These are phyloP conservation scores for Petroica traversi DNA, from an alignment of 2,113 vertebrate genomes.

Conservation along the genomic window DNA sequence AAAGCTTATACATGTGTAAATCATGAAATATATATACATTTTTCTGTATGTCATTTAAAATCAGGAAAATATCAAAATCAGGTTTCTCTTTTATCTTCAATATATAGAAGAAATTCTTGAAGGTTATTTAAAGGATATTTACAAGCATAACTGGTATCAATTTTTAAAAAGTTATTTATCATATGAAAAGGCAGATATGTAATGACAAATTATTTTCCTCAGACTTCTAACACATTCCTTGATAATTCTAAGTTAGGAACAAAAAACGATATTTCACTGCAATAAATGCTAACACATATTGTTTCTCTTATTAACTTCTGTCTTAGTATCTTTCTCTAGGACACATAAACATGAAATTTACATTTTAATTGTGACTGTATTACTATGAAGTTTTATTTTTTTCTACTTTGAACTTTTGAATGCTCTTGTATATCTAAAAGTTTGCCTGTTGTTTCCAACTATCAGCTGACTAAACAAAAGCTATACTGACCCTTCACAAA, in stretches of 20 bases:
- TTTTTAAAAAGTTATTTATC: conserved; percentile 37
- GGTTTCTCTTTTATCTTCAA: neutral
- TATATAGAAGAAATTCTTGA: neutral
- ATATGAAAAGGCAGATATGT: conserved; percentile 6
- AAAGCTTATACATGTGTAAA: conserved; percentile 16
- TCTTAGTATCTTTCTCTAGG: neutral
- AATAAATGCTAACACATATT: neutral
- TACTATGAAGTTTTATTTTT: neutral
- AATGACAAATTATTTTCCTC: neutral
- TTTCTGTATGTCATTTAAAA: conserved; percentile 1
- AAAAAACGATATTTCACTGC: neutral
- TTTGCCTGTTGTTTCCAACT: neutral
- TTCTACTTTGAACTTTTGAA: neutral
- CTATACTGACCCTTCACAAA: neutral
- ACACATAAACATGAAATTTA: neutral
- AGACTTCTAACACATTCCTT: neutral
- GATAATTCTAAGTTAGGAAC: neutral
- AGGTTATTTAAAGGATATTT: conserved; percentile 37
- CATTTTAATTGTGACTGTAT: neutral
- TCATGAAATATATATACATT: neutral
- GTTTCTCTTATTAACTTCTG: neutral
- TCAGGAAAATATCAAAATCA: conserved; percentile 1
- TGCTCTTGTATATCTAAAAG: neutral
- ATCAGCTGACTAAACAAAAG: neutral
- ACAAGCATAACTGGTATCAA: neutral